Percentiles rank a stretch among this genome's conserved stretches.
Evolutionary conservation across 2,888 invertebrate genomes (phyloP).

Genomic region (Lasioglossum marginatum): DNA sequence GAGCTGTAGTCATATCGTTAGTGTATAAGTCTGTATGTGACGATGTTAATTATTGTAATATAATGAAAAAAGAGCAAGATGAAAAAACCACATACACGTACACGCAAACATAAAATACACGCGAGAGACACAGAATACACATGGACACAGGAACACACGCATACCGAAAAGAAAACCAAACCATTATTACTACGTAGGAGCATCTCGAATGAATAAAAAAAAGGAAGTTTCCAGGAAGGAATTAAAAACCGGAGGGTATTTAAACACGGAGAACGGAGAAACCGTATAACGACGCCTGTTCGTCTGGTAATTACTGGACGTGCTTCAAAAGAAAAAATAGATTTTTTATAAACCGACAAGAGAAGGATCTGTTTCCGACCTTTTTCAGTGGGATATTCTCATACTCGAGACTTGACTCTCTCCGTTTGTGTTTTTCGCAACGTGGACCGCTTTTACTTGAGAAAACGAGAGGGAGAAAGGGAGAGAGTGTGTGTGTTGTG

Average conservation of each 20-base stretch:
- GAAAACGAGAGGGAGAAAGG: constrained; percentile 24
- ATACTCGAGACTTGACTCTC: constrained; percentile 67
- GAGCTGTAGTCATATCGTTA: constrained; percentile 84
- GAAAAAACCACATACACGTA: constrained; percentile 8
- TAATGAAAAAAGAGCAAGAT: constrained; percentile 67
- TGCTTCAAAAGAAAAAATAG: constrained; percentile 77
- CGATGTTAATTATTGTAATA: constrained; percentile 84
- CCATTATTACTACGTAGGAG: constrained; percentile 79
- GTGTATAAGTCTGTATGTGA: constrained; percentile 83
- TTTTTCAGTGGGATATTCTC: constrained; percentile 75
- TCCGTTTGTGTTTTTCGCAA: constrained; percentile 65
- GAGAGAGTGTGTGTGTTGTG: constrained; percentile 1
- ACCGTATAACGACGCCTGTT: constrained; percentile 70
- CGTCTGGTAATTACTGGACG: constrained; percentile 77
- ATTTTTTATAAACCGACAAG: constrained; percentile 80
- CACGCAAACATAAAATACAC: background rate
- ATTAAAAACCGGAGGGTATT: constrained; percentile 31
- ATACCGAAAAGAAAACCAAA: constrained; percentile 47
- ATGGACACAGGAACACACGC: constrained; percentile 5
- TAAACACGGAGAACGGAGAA: constrained; percentile 24
- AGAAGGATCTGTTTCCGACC: constrained; percentile 74
- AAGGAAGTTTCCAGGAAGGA: background rate
- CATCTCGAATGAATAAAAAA: constrained; percentile 66
- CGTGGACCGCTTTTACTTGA: constrained; percentile 58
- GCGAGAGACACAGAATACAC: background rate